Evolutionary conservation across 2,113 vertebrate species (phyloP).

Genomic region (Saimiri boliviensis): DNA sequence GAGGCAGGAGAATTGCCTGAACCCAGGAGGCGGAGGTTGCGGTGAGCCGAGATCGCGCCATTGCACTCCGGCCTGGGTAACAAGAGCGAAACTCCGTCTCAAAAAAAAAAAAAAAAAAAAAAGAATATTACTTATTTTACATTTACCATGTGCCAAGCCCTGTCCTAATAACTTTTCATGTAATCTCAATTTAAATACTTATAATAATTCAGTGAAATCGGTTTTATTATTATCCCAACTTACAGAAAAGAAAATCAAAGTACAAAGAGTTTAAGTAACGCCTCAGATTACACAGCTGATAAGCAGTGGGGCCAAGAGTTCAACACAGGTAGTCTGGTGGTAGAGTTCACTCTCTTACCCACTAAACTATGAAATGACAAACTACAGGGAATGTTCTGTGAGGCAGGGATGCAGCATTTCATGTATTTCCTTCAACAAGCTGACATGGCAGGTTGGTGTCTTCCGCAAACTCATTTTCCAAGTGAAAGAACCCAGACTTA

Average conservation of each 20-base stretch:
- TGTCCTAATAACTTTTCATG: not conserved
- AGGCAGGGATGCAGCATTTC: not conserved
- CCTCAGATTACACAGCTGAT: not conserved
- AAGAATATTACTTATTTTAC: not conserved
- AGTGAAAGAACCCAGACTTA: not conserved
- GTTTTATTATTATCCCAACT: not conserved
- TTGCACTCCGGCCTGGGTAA: no score
- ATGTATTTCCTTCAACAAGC: not conserved
- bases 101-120: no score
- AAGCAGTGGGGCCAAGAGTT: not conserved
- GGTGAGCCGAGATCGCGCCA: no score
- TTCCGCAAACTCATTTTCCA: not conserved
- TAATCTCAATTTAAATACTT: not conserved
- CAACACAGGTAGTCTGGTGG: not conserved
- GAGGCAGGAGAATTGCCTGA: no score
- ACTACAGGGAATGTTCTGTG: rapidly evolving
- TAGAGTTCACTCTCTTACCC: not conserved
- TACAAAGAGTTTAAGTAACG: not conserved
- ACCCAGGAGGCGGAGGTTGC: no score
- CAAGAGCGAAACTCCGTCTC: no score
- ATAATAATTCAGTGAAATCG: not conserved
- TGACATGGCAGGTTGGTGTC: not conserved
- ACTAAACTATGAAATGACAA: not conserved
- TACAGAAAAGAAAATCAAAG: constrained; percentile 1
- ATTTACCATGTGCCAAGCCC: not conserved